Conservation (phyloP, 2,797 vertebrate species). For the Lateolabrax maculatus region DNA sequence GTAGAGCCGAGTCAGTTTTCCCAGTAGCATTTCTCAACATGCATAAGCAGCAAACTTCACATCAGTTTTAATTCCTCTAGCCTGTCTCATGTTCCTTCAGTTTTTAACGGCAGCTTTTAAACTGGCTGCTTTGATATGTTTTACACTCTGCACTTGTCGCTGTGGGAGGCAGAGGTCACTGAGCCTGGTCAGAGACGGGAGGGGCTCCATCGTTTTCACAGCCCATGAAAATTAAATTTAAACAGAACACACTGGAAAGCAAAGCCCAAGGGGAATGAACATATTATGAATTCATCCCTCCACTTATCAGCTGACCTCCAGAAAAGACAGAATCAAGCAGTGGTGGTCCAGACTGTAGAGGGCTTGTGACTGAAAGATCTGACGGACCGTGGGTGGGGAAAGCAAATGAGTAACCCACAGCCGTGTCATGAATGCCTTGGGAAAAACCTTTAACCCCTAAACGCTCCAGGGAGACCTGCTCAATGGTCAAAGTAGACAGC, state of each 20-base stretch:
- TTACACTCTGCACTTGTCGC: background rate
- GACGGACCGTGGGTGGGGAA: constrained; percentile 18
- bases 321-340: constrained; percentile 5
- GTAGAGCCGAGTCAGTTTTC: constrained; percentile 26
- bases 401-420: constrained; percentile 26
- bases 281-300: constrained; percentile 28
- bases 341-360: background rate
- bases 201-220: constrained; percentile 10
- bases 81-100: constrained; percentile 19
- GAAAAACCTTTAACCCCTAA: constrained; percentile 8
- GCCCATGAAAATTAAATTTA: constrained; percentile 15
- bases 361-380: constrained; percentile 1
- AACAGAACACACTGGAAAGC: constrained; percentile 1
- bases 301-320: constrained; percentile 36
- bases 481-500: background rate
- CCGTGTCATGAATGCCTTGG: background rate
- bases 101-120: constrained; percentile 33
- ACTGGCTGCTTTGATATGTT: constrained; percentile 12
- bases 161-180: constrained; percentile 47
- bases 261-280: constrained; percentile 7
- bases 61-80: constrained; percentile 56
- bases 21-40: constrained; percentile 53
- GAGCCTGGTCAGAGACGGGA: background rate
- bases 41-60: constrained; percentile 50
- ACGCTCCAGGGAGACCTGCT: background rate